Percentiles rank a stretch among this genome's conserved stretches.
Evolutionary conservation across 2,797 vertebrate genomes (phyloP).

Genomic region (Poecilia wingei): DNA sequence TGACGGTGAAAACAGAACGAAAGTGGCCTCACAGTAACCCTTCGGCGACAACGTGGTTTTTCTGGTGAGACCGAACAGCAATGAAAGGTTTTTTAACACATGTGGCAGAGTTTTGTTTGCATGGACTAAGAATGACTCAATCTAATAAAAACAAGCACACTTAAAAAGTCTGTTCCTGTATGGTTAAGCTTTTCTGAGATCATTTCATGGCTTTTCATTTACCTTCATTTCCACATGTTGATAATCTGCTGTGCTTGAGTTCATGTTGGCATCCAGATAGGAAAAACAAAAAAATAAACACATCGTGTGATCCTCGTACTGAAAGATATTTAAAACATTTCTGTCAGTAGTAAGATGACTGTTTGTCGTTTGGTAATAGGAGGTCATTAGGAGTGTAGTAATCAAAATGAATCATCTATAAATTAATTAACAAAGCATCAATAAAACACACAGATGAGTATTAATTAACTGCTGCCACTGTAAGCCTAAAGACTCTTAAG

Average conservation of each 20-base stretch:
- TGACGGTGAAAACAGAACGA: slow-evolving; percentile 41
- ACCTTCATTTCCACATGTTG: slow-evolving; percentile 17
- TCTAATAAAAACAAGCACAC: not conserved
- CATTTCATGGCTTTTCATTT: slow-evolving; percentile 19
- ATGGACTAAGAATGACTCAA: not conserved
- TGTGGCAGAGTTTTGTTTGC: slow-evolving; percentile 11
- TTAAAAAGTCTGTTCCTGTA: slow-evolving; percentile 17
- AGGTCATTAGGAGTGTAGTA: not conserved
- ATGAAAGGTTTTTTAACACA: slow-evolving; percentile 6
- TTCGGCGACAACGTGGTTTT: slow-evolving; percentile 21
- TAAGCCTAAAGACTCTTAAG: slow-evolving; percentile 25
- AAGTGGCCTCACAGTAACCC: slow-evolving; percentile 61
- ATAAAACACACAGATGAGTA: not conserved
- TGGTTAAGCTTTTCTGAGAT: slow-evolving; percentile 19
- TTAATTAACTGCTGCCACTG: slow-evolving; percentile 15
- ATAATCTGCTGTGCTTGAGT: slow-evolving; percentile 13
- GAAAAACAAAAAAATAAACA: slow-evolving; percentile 11
- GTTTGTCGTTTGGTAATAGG: not conserved
- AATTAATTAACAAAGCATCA: not conserved
- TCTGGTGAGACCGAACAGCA: slow-evolving; percentile 19
- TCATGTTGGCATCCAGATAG: slow-evolving; percentile 1
- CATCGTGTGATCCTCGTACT: not conserved
- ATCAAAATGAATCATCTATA: not conserved
- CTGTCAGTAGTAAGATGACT: not conserved
- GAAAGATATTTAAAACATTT: not conserved